Conservation (phyloP, 2,888 invertebrate genomes). For the Aspidiotus destructor region DNA sequence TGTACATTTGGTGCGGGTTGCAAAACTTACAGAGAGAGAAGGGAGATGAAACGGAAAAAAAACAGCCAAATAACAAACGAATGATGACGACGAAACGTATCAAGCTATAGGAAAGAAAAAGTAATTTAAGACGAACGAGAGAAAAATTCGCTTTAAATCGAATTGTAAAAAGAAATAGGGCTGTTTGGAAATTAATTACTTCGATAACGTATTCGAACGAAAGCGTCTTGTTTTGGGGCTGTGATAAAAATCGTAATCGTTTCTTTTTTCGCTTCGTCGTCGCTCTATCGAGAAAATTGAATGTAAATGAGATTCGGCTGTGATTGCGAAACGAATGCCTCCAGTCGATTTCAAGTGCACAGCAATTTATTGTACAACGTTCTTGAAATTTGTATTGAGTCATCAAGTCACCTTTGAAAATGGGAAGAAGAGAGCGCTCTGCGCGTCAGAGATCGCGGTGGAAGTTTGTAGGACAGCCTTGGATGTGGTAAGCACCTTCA, state of each 20-base stretch:
- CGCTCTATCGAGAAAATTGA: too few species aligned
- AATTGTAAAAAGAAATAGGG: constrained; percentile 25
- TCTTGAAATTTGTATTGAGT: too few species aligned
- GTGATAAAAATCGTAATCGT: neutral
- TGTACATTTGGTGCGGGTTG: too few species aligned
- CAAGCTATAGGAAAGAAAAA: neutral
- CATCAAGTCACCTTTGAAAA: too few species aligned
- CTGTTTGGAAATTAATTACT: constrained; percentile 1
- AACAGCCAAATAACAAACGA: neutral
- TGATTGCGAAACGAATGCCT: too few species aligned
- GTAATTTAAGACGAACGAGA: constrained; percentile 3
- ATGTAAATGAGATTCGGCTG: too few species aligned
- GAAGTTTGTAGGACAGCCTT: too few species aligned
- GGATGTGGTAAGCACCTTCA: too few species aligned
- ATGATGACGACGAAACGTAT: neutral
- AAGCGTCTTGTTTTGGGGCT: neutral
- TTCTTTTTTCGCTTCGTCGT: neutral
- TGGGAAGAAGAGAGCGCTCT: too few species aligned
- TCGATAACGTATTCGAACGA: neutral
- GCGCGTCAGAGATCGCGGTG: too few species aligned
- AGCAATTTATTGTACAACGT: too few species aligned
- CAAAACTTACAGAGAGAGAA: neutral
- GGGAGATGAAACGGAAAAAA: constrained; percentile 7
- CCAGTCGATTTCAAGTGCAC: too few species aligned
- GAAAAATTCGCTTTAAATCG: constrained; percentile 26